Evolutionary conservation across 2,797 vertebrate species (phyloP).

Genomic region (Schizopygopsis pylzovi): DNA sequence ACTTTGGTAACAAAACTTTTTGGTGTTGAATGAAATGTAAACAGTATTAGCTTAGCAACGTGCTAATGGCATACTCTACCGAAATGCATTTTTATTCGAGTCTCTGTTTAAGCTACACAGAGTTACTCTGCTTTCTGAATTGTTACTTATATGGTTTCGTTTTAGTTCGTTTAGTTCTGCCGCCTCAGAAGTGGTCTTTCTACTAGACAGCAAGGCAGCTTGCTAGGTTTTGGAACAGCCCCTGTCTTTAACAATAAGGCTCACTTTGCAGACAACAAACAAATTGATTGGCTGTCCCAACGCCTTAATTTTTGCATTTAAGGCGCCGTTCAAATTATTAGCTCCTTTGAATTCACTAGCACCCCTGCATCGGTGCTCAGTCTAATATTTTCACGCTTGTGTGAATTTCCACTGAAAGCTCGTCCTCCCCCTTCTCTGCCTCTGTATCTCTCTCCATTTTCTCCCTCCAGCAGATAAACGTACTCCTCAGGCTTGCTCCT

Average conservation of each 20-base stretch:
- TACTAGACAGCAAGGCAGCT: neutral
- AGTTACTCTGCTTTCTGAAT: neutral
- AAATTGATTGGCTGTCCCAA: conserved; percentile 38
- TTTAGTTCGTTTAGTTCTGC: neutral
- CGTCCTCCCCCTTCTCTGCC: conserved; percentile 20
- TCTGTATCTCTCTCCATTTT: conserved; percentile 27
- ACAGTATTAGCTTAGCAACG: neutral
- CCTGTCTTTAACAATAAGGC: conserved; percentile 17
- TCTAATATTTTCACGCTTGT: conserved; percentile 45
- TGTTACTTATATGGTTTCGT: neutral
- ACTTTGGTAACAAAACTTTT: neutral
- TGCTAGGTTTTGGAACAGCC: conserved; percentile 13
- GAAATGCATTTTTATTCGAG: neutral
- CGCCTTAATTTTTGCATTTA: conserved; percentile 44
- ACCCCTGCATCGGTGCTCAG: conserved; percentile 18
- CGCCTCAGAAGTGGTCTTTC: neutral
- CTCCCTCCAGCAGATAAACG: conserved; percentile 70
- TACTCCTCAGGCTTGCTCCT: conserved; percentile 77
- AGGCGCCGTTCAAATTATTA: conserved; percentile 26
- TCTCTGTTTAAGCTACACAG: neutral
- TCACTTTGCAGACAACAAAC: conserved; percentile 20
- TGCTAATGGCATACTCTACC: neutral
- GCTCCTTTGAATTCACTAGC: neutral
- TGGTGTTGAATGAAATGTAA: neutral
- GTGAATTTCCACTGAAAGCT: conserved; percentile 38